Conservation (phyloP, 2,797 vertebrate species). For the Micrastur ruficollis region DNA sequence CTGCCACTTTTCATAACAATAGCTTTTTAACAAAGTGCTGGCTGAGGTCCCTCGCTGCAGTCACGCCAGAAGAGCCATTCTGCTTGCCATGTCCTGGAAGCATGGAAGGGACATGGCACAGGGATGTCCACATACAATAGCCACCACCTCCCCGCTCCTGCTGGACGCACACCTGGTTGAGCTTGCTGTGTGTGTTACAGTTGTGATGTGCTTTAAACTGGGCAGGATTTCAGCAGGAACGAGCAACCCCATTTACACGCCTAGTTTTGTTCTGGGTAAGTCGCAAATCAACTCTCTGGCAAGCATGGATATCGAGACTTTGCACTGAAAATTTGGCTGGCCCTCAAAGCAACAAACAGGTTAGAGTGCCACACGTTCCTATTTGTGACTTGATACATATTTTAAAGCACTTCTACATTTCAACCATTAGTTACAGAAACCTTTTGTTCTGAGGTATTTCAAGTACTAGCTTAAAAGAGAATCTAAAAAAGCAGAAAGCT, state of each 20-base stretch:
- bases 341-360: not conserved
- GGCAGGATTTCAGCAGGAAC: not conserved
- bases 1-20: not conserved
- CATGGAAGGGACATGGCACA: not conserved
- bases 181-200: not conserved
- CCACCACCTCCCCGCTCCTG: not conserved
- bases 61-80: not conserved
- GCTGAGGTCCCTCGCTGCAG: not conserved
- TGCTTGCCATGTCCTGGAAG: not conserved
- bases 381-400: not conserved
- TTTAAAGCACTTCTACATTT: not conserved
- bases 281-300: not conserved
- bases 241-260: not conserved
- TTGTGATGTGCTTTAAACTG: not conserved
- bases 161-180: not conserved
- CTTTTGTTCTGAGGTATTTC: not conserved
- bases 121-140: not conserved
- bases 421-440: not conserved
- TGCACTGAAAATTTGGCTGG: not conserved
- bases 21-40: not conserved
- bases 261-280: not conserved
- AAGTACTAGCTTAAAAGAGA: not conserved
- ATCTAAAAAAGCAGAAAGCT: not conserved
- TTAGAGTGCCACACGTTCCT: not conserved
- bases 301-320: fast-evolving